Evolutionary conservation across 2,113 vertebrate genomes (phyloP).

Genomic region (Cathartes aura): DNA sequence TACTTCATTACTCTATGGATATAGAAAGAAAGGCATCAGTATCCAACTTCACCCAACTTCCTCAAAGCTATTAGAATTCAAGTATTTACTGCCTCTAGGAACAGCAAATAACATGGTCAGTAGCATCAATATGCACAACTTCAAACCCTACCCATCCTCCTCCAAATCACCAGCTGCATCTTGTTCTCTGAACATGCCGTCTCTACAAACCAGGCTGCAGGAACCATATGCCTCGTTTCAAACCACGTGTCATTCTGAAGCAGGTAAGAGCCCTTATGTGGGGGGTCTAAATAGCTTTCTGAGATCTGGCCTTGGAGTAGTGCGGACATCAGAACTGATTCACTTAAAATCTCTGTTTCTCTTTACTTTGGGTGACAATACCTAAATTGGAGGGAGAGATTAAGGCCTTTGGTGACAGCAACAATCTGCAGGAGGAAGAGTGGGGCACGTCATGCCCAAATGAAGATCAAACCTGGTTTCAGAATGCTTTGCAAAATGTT

Average conservation of each 20-base stretch:
- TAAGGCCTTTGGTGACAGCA: background rate
- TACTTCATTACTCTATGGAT: background rate
- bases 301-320: background rate
- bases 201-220: background rate
- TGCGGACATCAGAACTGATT: background rate
- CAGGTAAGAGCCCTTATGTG: background rate
- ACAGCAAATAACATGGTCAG: background rate
- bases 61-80: background rate
- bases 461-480: background rate
- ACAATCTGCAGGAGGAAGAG: background rate
- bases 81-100: background rate
- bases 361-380: background rate
- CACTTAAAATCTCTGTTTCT: background rate
- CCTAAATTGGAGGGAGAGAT: background rate
- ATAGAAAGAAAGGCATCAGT: background rate
- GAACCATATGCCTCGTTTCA: background rate
- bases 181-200: background rate
- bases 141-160: background rate
- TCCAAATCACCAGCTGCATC: background rate
- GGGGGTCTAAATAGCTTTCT: background rate
- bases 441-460: rapidly evolving
- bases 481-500: background rate
- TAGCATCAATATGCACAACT: background rate
- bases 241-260: background rate
- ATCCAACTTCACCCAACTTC: background rate